Evolutionary conservation across 2,797 vertebrate species (phyloP).

Genomic region (Phalloptychus januarius): DNA sequence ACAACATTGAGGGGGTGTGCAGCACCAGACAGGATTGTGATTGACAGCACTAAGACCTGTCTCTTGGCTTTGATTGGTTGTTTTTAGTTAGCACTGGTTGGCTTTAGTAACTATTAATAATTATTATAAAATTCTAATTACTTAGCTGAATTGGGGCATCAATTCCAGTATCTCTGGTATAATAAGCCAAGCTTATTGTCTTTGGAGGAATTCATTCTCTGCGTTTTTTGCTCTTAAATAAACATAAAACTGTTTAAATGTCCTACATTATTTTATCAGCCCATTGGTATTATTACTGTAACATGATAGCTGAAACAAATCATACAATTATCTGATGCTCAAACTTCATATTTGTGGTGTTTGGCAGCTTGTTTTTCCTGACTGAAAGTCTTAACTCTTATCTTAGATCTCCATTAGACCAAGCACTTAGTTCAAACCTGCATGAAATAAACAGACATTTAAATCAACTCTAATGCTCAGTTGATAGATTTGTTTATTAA

Average conservation of each 20-base stretch:
- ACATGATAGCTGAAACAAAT: background rate
- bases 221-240: background rate
- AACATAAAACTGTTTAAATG: too few relatives aligned
- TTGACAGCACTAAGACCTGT: too few relatives aligned
- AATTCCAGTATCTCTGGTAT: too few relatives aligned
- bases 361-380: background rate
- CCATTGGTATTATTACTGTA: background rate
- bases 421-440: background rate
- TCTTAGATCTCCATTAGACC: background rate
- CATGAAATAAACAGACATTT: background rate
- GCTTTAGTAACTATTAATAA: too few relatives aligned
- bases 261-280: too few relatives aligned
- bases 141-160: too few relatives aligned
- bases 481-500: background rate
- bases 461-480: background rate
- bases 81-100: too few relatives aligned
- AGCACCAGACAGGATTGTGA: too few relatives aligned
- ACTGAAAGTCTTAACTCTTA: background rate
- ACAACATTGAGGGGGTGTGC: too few relatives aligned
- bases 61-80: too few relatives aligned
- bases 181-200: too few relatives aligned
- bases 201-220: background rate
- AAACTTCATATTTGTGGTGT: background rate
- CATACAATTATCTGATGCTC: background rate
- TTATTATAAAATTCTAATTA: too few relatives aligned